Percentiles rank a stretch among this genome's conserved stretches.
These are phyloP conservation scores for Eutrigla gurnardus DNA, from an alignment of 2,797 vertebrate species.

Conservation along the genomic window DNA sequence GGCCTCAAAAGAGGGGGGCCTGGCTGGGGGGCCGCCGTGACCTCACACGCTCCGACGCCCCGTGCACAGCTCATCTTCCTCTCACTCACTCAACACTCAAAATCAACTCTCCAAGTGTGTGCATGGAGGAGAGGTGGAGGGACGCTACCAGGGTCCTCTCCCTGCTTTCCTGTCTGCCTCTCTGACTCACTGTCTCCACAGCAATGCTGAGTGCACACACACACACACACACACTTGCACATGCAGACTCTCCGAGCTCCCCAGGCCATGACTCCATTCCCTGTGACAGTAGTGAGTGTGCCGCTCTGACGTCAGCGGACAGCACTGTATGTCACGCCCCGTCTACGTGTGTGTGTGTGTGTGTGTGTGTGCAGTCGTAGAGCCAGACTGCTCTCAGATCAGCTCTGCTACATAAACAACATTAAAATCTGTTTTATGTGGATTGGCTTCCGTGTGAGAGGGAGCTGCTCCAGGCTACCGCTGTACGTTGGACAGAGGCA, in stretches of 20 bases:
- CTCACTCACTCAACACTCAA: constrained; percentile 38
- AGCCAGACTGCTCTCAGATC: constrained; percentile 45
- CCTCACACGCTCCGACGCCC: constrained; percentile 51
- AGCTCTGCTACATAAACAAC: constrained; percentile 51
- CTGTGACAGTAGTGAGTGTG: constrained; percentile 68
- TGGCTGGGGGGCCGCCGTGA: constrained; percentile 48
- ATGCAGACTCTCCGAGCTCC: constrained; percentile 46
- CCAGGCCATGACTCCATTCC: constrained; percentile 61
- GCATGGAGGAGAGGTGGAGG: constrained; percentile 40
- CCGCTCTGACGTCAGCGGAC: constrained; percentile 74
- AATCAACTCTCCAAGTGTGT: constrained; percentile 43
- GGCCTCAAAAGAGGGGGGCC: constrained; percentile 75
- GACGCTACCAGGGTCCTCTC: constrained; percentile 37
- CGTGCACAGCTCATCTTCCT: constrained; percentile 39
- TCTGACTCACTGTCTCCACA: constrained; percentile 69
- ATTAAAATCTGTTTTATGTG: constrained; percentile 35
- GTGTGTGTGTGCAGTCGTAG: constrained; percentile 51
- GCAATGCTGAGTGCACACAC: constrained; percentile 53
- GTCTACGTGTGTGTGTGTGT: constrained; percentile 61
- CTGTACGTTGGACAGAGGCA: background rate
- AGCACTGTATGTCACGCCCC: constrained; percentile 64
- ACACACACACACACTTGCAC: constrained; percentile 32
- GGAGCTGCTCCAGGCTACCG: background rate
- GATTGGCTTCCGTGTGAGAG: constrained; percentile 29
- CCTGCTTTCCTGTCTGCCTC: constrained; percentile 49